phyloP scores from a whole-genome alignment of 1,140 invertebrate species.

The Patella vulgata region DNA sequence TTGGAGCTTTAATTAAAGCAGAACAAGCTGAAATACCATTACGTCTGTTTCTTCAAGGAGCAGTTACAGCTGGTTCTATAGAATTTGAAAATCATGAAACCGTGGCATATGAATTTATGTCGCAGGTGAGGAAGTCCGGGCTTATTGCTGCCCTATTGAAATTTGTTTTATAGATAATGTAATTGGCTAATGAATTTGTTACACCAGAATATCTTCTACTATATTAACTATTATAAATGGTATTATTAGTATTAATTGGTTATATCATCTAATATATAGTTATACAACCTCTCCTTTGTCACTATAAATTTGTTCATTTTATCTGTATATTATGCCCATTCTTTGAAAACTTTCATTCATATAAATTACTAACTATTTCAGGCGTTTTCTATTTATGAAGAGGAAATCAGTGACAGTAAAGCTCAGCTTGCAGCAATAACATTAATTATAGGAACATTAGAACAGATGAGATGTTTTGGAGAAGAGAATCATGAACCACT shows the following conservation, averaged over 20 bases:
- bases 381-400: constrained; percentile 97
- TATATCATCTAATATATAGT: no score
- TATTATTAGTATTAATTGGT: no score
- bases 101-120: constrained; percentile 98
- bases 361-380: no score
- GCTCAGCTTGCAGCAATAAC: constrained; percentile 96
- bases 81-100: constrained; percentile 94
- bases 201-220: no score
- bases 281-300: no score
- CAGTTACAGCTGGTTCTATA: constrained; percentile 91
- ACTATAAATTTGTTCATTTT: no score
- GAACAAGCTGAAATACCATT: constrained; percentile 89
- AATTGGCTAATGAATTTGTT: no score
- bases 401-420: constrained; percentile 98
- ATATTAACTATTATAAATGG: no score
- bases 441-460: constrained; percentile 93
- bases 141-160: no score
- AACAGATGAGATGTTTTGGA: constrained; percentile 85
- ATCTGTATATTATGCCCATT: no score
- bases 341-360: no score
- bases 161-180: no score
- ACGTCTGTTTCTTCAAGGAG: constrained; percentile 91
- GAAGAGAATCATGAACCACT: constrained; percentile 98
- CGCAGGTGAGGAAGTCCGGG: constrained; percentile 78
- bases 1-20: constrained; percentile 91